Percentiles rank a stretch among this genome's conserved stretches.
Conservation (phyloP, 1,140 invertebrate species). For the Acromyrmex heyeri region DNA sequence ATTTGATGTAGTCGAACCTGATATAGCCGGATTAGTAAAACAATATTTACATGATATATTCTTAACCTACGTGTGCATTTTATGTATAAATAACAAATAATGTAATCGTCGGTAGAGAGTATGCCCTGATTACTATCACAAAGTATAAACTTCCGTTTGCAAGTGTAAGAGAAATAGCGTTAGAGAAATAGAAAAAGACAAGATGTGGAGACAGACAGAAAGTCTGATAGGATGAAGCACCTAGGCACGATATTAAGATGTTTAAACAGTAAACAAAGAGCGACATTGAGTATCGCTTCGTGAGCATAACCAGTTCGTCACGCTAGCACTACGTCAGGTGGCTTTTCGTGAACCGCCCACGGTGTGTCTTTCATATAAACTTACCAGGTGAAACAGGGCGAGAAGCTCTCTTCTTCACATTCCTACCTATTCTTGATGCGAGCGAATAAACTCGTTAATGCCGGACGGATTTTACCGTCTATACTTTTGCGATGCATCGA, state of each 20-base stretch:
- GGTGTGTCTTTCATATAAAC: constrained; percentile 54
- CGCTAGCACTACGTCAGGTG: constrained; percentile 66
- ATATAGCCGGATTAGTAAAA: background rate
- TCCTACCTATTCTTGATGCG: constrained; percentile 12
- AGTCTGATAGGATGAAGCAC: constrained; percentile 6
- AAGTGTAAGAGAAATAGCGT: background rate
- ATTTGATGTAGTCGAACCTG: background rate
- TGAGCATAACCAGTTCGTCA: constrained; percentile 65
- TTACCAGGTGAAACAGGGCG: constrained; percentile 33
- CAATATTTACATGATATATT: background rate
- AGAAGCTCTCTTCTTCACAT: background rate
- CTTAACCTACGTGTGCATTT: background rate
- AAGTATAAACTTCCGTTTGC: background rate
- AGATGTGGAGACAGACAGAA: constrained; percentile 22
- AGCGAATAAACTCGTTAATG: constrained; percentile 48
- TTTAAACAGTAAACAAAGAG: constrained; percentile 76
- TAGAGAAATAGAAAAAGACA: constrained; percentile 27
- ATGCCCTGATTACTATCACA: constrained; percentile 4
- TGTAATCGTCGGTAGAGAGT: background rate
- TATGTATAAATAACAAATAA: constrained; percentile 2
- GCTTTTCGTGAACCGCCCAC: constrained; percentile 73
- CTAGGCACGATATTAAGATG: constrained; percentile 77
- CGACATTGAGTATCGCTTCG: constrained; percentile 60
- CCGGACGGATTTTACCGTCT: background rate
- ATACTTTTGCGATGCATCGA: background rate